Percentiles rank a stretch among this genome's conserved stretches.
Evolutionary conservation across 2,113 vertebrate species (phyloP).

Genomic region (Pterocles orientalis): DNA sequence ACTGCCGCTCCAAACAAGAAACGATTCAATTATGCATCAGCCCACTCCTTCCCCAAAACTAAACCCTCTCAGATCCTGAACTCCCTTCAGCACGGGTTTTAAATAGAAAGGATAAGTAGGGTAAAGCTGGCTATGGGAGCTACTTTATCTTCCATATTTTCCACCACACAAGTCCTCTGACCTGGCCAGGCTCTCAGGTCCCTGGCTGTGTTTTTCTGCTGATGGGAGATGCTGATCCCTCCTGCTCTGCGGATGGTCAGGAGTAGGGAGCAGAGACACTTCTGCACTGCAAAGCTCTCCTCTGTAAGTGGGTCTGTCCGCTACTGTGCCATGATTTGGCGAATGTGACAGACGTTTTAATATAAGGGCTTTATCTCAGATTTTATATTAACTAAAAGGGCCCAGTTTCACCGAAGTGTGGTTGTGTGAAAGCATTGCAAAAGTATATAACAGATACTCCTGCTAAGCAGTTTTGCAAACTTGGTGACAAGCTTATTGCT

Average conservation of each 20-base stretch:
- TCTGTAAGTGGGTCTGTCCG: not conserved
- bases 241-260: not conserved
- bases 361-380: not conserved
- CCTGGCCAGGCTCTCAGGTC: not conserved
- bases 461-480: not conserved
- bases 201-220: not conserved
- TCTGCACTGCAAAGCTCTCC: not conserved
- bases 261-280: not conserved
- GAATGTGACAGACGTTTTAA: not conserved
- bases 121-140: conserved; percentile 34
- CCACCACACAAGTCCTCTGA: not conserved
- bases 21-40: conserved; percentile 1
- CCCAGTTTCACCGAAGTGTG: not conserved
- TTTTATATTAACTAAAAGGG: not conserved
- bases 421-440: not conserved
- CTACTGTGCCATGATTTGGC: not conserved
- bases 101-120: conserved; percentile 61
- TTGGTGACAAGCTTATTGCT: not conserved
- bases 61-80: not conserved
- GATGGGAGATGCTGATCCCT: not conserved
- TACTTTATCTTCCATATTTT: conserved; percentile 51
- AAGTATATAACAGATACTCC: not conserved
- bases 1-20: conserved; percentile 12
- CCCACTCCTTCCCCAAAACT: not conserved
- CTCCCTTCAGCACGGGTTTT: conserved; percentile 21